phyloP scores from a whole-genome alignment of 2,113 vertebrate genomes.

The Erinaceus europaeus region DNA sequence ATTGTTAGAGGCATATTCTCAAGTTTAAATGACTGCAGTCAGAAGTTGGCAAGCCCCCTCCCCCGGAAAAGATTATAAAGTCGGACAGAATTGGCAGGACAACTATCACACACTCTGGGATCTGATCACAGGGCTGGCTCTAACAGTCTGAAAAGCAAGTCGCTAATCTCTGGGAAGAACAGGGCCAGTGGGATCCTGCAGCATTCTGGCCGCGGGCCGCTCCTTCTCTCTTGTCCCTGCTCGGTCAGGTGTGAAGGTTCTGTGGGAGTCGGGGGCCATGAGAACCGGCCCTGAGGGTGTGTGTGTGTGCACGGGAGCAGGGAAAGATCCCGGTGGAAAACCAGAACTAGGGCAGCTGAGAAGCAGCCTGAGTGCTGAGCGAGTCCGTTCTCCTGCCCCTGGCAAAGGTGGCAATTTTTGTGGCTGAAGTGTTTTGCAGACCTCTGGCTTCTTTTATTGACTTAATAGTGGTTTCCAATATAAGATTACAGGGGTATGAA shows the following conservation, averaged over 20 bases:
- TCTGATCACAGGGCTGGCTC: too few species aligned
- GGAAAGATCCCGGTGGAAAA: not conserved
- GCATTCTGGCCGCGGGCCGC: not conserved
- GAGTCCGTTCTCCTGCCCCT: too few species aligned
- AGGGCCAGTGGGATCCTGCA: not conserved
- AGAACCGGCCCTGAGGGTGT: not conserved
- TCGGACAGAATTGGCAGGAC: not conserved
- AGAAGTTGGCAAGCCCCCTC: not conserved
- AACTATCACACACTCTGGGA: not conserved
- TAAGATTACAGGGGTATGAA: too few species aligned
- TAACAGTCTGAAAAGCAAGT: too few species aligned
- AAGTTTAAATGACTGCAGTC: not conserved
- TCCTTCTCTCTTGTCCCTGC: not conserved
- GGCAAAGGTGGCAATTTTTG: too few species aligned
- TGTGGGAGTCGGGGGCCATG: not conserved
- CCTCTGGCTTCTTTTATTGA: too few species aligned
- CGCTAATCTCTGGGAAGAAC: too few species aligned
- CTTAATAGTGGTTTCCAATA: too few species aligned
- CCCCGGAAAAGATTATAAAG: not conserved
- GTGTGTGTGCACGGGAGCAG: too few species aligned
- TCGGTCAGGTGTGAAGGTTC: not conserved
- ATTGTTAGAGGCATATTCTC: not conserved
- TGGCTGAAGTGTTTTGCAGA: too few species aligned
- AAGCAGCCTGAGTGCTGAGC: too few species aligned
- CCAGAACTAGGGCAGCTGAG: not conserved